Conservation (phyloP, 2,888 invertebrate genomes). For the Monopis laevigella region DNA sequence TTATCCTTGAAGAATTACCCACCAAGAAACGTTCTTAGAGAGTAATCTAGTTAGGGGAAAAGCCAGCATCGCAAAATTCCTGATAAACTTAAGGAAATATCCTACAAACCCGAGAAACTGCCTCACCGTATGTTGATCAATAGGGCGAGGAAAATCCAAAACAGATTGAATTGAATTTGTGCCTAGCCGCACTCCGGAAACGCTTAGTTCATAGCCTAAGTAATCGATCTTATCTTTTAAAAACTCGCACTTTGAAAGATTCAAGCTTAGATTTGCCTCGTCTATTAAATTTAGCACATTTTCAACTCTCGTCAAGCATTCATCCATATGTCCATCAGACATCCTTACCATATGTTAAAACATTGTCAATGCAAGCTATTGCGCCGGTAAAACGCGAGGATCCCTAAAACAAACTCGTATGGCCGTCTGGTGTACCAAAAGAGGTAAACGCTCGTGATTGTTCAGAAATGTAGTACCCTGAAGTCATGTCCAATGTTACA, state of each 20-base stretch:
- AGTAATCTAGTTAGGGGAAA: conserved; percentile 19
- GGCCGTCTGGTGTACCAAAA: conserved; percentile 15
- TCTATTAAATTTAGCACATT: conserved; percentile 20
- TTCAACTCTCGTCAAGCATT: conserved; percentile 22
- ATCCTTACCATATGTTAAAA: conserved; percentile 19
- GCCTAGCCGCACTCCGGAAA: conserved; percentile 24
- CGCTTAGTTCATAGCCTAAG: conserved; percentile 27
- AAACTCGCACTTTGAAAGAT: conserved; percentile 27
- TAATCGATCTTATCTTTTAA: conserved; percentile 23
- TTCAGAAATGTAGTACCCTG: conserved; percentile 22
- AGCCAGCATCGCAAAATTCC: conserved; percentile 19
- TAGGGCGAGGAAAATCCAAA: conserved; percentile 24
- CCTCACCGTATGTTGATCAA: conserved; percentile 22
- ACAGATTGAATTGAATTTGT: conserved; percentile 24
- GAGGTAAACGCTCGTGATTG: too few species aligned
- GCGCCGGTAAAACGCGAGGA: conserved; percentile 15
- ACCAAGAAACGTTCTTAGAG: conserved; percentile 17
- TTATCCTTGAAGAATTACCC: conserved; percentile 18
- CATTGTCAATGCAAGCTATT: conserved; percentile 22
- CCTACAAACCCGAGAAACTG: conserved; percentile 26
- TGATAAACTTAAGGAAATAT: conserved; percentile 24
- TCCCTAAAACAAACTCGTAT: conserved; percentile 16
- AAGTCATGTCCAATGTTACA: conserved; percentile 17
- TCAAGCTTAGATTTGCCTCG: conserved; percentile 26
- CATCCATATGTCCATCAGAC: too few species aligned